Evolutionary conservation across 2,888 invertebrate species (phyloP).

Genomic region (Luperina nickerlii): DNA sequence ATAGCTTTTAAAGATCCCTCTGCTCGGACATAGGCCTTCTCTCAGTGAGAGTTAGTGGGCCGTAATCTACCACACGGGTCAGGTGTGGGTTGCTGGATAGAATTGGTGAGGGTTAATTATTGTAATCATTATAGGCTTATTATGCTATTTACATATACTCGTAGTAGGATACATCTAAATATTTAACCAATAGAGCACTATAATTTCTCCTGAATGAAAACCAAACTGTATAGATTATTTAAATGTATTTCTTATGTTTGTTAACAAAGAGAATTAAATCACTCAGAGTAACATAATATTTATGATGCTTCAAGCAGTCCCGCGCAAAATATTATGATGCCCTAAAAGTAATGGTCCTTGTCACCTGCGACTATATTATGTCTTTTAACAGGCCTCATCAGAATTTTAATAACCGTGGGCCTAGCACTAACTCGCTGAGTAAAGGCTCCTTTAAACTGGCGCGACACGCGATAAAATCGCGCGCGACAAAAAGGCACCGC

Average conservation of each 20-base stretch:
- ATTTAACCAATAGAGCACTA: background rate
- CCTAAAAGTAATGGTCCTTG: conserved; percentile 5
- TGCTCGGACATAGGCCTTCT: background rate
- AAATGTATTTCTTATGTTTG: background rate
- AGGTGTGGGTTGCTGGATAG: no score
- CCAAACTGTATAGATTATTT: background rate
- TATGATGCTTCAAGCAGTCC: conserved; percentile 5
- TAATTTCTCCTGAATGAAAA: background rate
- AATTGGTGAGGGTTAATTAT: no score
- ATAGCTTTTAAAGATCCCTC: no score
- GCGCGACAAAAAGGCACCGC: no score
- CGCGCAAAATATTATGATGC: background rate
- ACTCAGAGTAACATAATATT: conserved; percentile 9
- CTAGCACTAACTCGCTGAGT: background rate
- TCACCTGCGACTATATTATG: conserved; percentile 8
- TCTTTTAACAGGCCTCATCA: background rate
- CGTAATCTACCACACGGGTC: background rate
- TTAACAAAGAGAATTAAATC: background rate
- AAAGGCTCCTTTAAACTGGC: no score
- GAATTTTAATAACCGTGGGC: conserved; percentile 2
- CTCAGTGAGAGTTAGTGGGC: background rate
- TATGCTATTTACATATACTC: background rate
- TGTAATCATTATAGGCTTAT: background rate
- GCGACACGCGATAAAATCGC: no score
- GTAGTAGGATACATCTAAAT: background rate